Percentiles rank a stretch among this genome's conserved stretches.
phyloP scores from a whole-genome alignment of 2,888 invertebrate genomes.

The Arrhopalites spinosus region DNA sequence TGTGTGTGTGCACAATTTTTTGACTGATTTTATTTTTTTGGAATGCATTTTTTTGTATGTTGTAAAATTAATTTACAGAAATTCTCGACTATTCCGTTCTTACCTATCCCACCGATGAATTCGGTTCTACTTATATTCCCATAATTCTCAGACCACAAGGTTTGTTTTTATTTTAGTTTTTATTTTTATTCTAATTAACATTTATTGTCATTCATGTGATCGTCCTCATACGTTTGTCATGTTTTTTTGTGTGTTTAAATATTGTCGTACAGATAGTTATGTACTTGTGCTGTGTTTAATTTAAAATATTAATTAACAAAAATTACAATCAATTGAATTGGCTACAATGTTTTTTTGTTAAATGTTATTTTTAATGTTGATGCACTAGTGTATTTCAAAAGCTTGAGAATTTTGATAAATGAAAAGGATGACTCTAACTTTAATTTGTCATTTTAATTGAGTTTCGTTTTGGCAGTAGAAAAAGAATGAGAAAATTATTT shows the following conservation, averaged over 20 bases:
- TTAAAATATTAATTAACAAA: too few species aligned
- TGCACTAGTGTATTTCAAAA: too few species aligned
- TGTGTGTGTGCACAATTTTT: not conserved
- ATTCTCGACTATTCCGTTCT: constrained; percentile 74
- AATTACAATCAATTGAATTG: too few species aligned
- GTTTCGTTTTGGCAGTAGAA: too few species aligned
- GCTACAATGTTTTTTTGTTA: too few species aligned
- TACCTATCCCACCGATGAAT: constrained; percentile 76
- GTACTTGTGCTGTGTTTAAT: too few species aligned
- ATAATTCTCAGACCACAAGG: constrained; percentile 74
- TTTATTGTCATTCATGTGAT: not conserved
- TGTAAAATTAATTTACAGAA: constrained; percentile 66
- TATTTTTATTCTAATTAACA: constrained; percentile 35
- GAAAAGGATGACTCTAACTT: too few species aligned
- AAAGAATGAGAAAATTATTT: too few species aligned
- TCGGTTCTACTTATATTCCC: constrained; percentile 73
- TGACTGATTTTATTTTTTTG: constrained; percentile 15
- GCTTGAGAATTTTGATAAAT: too few species aligned
- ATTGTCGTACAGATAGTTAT: too few species aligned
- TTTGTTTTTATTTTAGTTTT: constrained; percentile 60
- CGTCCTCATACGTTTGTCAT: not conserved
- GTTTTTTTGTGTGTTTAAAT: not conserved
- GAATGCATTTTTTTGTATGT: constrained; percentile 39
- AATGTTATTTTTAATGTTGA: too few species aligned
- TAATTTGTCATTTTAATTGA: too few species aligned